phyloP scores from a whole-genome alignment of 2,113 vertebrate genomes.

The Myotis lucifugus region DNA sequence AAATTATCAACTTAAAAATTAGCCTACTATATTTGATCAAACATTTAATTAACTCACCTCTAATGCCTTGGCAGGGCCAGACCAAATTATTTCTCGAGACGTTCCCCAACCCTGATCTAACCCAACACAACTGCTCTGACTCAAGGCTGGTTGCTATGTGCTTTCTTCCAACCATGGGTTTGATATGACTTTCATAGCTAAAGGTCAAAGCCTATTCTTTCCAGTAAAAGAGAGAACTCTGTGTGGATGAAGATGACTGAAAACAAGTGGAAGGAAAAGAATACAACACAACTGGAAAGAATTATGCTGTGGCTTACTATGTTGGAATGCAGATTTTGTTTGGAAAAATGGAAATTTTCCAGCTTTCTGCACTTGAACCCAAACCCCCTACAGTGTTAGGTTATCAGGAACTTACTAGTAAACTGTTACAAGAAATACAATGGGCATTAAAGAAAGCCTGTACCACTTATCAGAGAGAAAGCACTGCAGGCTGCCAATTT shows the following conservation, averaged over 20 bases:
- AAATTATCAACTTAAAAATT: no score
- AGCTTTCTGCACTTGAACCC: conserved; percentile 46
- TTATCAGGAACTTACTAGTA: conserved; percentile 53
- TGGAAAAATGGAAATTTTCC: conserved; percentile 42
- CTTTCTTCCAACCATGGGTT: background rate
- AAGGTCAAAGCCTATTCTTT: background rate
- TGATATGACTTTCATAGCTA: background rate
- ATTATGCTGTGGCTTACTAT: conserved; percentile 46
- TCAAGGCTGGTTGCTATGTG: background rate
- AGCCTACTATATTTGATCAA: no score
- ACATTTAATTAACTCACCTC: no score
- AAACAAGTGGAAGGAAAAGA: background rate
- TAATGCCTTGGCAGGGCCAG: no score
- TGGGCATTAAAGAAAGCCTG: background rate
- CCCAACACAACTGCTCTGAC: background rate
- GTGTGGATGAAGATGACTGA: background rate
- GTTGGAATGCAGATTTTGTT: conserved; percentile 60
- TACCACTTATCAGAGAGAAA: conserved; percentile 3
- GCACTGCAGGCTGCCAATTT: background rate
- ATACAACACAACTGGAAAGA: conserved; percentile 65
- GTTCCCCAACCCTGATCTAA: background rate
- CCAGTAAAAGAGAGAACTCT: background rate
- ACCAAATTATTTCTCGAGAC: no score
- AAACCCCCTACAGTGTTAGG: background rate
- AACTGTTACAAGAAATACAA: conserved; percentile 51